Conservation (phyloP, 2,888 invertebrate species). For the Pimpla rufipes region DNA sequence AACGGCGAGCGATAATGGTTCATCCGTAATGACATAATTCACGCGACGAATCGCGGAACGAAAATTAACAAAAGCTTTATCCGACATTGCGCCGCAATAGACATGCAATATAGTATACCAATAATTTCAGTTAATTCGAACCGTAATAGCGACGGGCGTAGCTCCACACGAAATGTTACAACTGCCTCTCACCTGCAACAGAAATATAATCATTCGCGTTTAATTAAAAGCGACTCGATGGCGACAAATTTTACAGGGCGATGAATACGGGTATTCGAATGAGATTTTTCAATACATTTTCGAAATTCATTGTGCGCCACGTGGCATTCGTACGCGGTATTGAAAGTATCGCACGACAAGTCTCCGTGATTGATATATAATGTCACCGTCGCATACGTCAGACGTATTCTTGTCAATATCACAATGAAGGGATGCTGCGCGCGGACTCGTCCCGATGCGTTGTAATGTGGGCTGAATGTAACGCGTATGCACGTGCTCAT, state of each 20-base stretch:
- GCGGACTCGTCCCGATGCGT: background rate
- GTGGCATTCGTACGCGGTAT: background rate
- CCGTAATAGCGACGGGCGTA: background rate
- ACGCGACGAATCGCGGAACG: background rate
- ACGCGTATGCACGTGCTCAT: background rate
- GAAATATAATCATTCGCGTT: background rate
- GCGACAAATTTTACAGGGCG: background rate
- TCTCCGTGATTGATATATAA: background rate
- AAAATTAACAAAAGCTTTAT: background rate
- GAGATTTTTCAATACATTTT: background rate
- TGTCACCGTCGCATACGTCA: background rate
- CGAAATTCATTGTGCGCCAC: background rate
- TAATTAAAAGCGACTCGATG: background rate
- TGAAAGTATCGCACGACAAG: background rate
- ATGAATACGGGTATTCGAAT: background rate
- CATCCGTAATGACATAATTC: background rate
- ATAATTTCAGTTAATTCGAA: slow-evolving; percentile 8
- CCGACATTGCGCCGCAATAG: too few relatives aligned
- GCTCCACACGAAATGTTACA: background rate
- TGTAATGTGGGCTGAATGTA: slow-evolving; percentile 4
- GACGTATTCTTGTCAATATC: background rate
- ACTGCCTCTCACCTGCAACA: slow-evolving; percentile 35
- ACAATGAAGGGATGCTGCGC: background rate
- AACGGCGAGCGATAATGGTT: too few relatives aligned
- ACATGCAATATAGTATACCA: background rate